A percentile compares a stretch with the other conserved stretches of the same genome.
Conservation (phyloP, 2,113 vertebrate genomes). For the Oenanthe melanoleuca region DNA sequence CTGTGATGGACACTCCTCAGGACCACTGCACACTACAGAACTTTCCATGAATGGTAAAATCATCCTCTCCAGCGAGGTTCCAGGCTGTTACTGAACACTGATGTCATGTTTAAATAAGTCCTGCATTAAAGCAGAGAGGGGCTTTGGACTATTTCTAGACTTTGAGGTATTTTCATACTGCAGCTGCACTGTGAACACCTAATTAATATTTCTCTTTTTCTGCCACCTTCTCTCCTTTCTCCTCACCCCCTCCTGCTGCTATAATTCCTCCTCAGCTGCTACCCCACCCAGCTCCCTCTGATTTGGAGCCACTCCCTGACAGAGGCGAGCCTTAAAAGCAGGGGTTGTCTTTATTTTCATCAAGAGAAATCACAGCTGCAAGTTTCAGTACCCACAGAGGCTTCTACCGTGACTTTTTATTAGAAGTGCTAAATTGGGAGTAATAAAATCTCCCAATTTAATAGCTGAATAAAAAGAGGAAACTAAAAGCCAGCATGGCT, state of each 20-base stretch:
- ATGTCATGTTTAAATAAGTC: background rate
- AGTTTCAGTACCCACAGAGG: slow-evolving; percentile 31
- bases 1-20: background rate
- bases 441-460: slow-evolving; percentile 48
- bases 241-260: background rate
- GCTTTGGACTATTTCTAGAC: background rate
- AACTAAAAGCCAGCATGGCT: slow-evolving; percentile 6
- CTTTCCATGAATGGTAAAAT: background rate
- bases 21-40: background rate
- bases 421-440: slow-evolving; percentile 55
- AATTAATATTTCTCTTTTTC: background rate
- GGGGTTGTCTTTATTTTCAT: slow-evolving; percentile 41
- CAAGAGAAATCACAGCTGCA: slow-evolving; percentile 56
- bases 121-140: background rate
- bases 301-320: background rate
- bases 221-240: background rate
- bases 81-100: background rate
- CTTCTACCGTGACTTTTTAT: slow-evolving; percentile 60
- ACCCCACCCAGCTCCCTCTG: background rate
- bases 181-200: background rate
- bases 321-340: background rate
- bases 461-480: slow-evolving; percentile 59
- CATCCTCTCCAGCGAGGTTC: background rate
- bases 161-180: background rate
- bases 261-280: background rate